Evolutionary conservation across 37 sponge, comb jelly and placozoan genomes (phyloP).

Genomic region (Amphimedon queenslandica): DNA sequence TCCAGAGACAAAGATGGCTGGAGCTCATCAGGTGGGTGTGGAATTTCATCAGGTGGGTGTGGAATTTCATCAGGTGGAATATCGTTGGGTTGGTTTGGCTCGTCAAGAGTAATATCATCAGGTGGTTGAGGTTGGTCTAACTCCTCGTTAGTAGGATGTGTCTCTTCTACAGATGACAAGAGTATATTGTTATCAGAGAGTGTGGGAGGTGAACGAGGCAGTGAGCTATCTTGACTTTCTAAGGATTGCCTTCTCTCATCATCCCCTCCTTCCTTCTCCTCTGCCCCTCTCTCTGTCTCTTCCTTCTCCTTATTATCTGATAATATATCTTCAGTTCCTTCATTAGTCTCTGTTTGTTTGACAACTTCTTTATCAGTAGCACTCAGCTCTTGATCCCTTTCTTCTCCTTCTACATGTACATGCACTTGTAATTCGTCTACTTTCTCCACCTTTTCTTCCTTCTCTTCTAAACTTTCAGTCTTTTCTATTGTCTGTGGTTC

Average conservation of each 20-base stretch:
- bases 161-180: background rate
- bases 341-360: background rate
- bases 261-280: background rate
- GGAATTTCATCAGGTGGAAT: background rate
- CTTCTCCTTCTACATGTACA: background rate
- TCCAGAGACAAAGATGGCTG: background rate
- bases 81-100: too few relatives aligned
- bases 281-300: slow-evolving; percentile 6
- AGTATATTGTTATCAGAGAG: background rate
- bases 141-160: background rate
- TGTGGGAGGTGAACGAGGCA: background rate
- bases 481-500: background rate
- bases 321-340: background rate
- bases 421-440: too few relatives aligned
- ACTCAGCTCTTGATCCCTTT: background rate
- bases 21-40: background rate
- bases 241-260: slow-evolving; percentile 15
- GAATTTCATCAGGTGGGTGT: background rate
- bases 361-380: background rate
- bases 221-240: background rate
- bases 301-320: background rate
- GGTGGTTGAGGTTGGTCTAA: background rate
- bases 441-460: background rate
- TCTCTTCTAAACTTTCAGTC: background rate
- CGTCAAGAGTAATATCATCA: background rate